These are phyloP conservation scores for Poeciliopsis occidentalis DNA, from an alignment of 2,113 vertebrate genomes.

Conservation along the genomic window DNA sequence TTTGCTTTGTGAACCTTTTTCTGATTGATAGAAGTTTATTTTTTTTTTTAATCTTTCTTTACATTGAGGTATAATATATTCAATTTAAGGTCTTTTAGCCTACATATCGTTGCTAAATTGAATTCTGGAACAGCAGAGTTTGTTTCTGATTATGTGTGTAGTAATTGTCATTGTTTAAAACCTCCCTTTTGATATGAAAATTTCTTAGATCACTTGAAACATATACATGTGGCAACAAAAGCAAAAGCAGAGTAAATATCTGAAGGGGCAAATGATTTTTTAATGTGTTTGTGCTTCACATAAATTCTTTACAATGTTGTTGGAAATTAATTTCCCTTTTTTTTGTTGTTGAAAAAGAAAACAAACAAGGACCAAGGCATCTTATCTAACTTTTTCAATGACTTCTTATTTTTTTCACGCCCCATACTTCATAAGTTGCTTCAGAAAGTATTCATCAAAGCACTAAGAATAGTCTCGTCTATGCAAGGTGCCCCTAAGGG, in stretches of 20 bases:
- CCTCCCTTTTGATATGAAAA: too few relatives aligned
- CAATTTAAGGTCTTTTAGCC: background rate
- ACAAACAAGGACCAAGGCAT: conserved; percentile 3
- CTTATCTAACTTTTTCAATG: conserved; percentile 41
- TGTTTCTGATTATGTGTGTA: background rate
- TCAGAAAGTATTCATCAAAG: conserved; percentile 18
- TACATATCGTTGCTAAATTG: background rate
- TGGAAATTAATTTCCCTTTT: background rate
- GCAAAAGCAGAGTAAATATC: too few relatives aligned
- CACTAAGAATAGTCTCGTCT: conserved; percentile 39
- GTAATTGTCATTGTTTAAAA: too few relatives aligned
- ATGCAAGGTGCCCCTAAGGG: conserved; percentile 23
- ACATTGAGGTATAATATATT: too few relatives aligned
- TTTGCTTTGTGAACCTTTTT: too few relatives aligned
- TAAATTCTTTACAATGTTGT: background rate
- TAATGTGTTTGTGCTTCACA: background rate
- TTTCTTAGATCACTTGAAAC: too few relatives aligned
- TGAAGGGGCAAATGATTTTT: too few relatives aligned
- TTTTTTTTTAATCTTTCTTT: too few relatives aligned
- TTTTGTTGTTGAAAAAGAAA: conserved; percentile 5
- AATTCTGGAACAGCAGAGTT: background rate
- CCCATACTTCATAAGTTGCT: conserved; percentile 5
- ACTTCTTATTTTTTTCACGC: conserved; percentile 1
- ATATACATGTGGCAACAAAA: too few relatives aligned
- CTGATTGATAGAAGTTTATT: too few relatives aligned